Evolutionary conservation across 2,797 vertebrate species (phyloP), one percentile per base, ranked within the genome.

Genomic region (Typhlichthys subterraneus): DNA sequence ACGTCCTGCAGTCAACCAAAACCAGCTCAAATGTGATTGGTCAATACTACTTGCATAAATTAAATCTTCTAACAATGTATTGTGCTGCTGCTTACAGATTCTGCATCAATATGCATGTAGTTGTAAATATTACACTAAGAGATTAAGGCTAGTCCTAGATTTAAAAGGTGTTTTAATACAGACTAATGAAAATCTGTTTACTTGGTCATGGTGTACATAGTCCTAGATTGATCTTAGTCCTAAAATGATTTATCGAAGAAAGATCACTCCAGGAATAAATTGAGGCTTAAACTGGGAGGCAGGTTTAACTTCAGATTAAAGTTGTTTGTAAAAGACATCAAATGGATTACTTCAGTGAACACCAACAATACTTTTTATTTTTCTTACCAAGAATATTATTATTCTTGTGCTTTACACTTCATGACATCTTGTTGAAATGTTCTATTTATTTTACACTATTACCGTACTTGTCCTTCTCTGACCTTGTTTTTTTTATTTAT

Each of bases 221-320:
- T 31, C 17, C 11, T 53, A 69, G 61, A 57, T 9, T 65, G 9
- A 12, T 10, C 2, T 23, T 64, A 56, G 4, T 65, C 6, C 46
- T 12, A 45, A 55, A 5, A 5, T 51, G 9, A 47, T 65, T 70
- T 51, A 50, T 9, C 17, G 19, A 59, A 5, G 15, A 38, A 54
- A 53, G 52, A 62, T 51, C 54, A 65, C 0, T 57, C 13, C 15
- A 58, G 31, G 46, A 59, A 7, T 60, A 59, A 62, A 65, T 57
- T 58, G 14, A 63, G 54, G 3, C 1, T 63, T 59, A 66, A 61
- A 58, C 9, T 12, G 57, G 13, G 12, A 58, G 17, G 57, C 13
- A 73, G 14, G 53, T 58, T 74, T 69, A 70, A 62, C 63, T 59
- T 42, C 31, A 55, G 67, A 53, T 65, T 59, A 66, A 52, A 46